Evolutionary conservation across 2,888 invertebrate genomes (phyloP), one percentile per base, ranked within the genome.

Genomic region (Phortica okadai): DNA sequence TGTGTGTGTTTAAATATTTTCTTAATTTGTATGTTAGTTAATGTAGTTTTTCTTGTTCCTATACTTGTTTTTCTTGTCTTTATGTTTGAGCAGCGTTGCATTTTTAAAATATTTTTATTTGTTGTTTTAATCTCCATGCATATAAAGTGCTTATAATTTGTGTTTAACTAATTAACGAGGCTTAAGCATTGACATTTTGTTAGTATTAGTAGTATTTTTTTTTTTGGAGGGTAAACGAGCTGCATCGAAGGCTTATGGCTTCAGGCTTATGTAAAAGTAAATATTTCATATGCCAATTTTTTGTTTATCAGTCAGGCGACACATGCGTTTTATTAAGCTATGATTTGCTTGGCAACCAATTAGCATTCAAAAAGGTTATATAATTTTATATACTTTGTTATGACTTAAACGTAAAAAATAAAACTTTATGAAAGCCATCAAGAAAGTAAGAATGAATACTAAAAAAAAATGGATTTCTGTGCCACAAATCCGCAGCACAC

Each of bases 401-500:
- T 33, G 33, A 33, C 33, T 33, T 33, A 33, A 33, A 33, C 33
- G 33, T 33, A 33, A 33, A 33, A 33, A 56, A 56, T 56, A n/a
- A 6, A 54, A 54, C 7, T 14, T 14, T 54, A 54, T 54, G 54
- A 5, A 54, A 14, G n/a, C 2, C 54, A 14, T 54, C 2, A n/a
- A 54, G n/a, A 54, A 54, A 16, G 16, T 56, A 54, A 54, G 54
- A 0, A 50, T 11, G 10, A 56, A 56, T 56, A 2, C 56, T 56
- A 6, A 7, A 56, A 56, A 56, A 33, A 33, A 87, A 86, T 84
- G 86, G 79, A 77, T 50, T 50, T 50, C 50, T 77, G 8, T 78
- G 79, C 81, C 77, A 77, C 83, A 82, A 82, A 82, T 82, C 83
- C 82, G 74, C 81, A 76, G 69, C 74, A 79, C 87, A 86, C 85